phyloP scores from a whole-genome alignment of 2,113 vertebrate species.

The Oreochromis aureus region DNA sequence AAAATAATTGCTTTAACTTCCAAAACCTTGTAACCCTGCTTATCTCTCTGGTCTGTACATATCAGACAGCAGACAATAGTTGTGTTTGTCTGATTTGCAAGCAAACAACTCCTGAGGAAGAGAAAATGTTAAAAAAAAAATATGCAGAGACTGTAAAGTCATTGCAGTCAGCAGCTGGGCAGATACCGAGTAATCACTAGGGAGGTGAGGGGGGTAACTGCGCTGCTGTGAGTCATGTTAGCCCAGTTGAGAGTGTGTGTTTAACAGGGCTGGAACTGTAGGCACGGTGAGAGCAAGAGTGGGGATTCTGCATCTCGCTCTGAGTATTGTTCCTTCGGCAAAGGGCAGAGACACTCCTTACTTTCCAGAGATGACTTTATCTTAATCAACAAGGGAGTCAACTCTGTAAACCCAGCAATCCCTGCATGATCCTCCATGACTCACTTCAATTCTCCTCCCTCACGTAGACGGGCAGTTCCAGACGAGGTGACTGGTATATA shows the following conservation, averaged over 20 bases:
- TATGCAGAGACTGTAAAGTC: constrained; percentile 14
- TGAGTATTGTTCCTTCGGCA: background rate
- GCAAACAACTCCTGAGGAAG: background rate
- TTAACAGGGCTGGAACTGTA: constrained; percentile 46
- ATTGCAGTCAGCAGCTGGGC: constrained; percentile 36
- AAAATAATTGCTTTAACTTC: background rate
- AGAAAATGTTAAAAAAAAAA: background rate
- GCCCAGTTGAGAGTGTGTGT: constrained; percentile 43
- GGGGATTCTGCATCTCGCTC: constrained; percentile 5
- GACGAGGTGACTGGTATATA: constrained; percentile 10
- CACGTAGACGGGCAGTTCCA: background rate
- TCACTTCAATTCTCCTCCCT: constrained; percentile 39
- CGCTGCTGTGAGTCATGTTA: constrained; percentile 59
- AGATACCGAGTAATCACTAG: constrained; percentile 56
- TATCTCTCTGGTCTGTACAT: background rate
- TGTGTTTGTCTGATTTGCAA: constrained; percentile 6
- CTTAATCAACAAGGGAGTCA: constrained; percentile 31
- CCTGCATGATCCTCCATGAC: constrained; percentile 33
- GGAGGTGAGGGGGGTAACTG: constrained; percentile 26
- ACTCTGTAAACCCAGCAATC: constrained; percentile 36
- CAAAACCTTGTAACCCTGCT: background rate
- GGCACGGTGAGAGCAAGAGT: constrained; percentile 16
- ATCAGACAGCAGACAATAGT: background rate
- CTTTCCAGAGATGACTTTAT: constrained; percentile 6
- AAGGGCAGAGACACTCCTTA: constrained; percentile 45